These are phyloP conservation scores for Bedellia somnulentella DNA, from an alignment of 2,888 invertebrate species.

Conservation along the genomic window DNA sequence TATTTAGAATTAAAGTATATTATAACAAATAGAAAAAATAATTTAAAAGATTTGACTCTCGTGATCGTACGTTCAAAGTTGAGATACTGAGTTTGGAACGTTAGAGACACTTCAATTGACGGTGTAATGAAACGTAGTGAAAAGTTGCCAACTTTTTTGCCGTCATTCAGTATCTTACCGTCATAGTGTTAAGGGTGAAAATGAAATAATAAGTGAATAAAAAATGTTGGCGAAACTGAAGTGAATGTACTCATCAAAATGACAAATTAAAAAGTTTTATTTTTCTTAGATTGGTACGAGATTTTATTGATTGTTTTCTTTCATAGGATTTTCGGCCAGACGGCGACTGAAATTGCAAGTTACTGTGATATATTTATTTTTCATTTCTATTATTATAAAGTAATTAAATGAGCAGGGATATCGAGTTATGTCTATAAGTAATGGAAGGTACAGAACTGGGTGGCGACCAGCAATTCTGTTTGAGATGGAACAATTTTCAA, in stretches of 20 bases:
- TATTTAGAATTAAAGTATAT: too few species aligned
- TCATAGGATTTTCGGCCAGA: slow-evolving; percentile 62
- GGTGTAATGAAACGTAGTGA: slow-evolving; percentile 36
- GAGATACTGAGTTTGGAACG: too few species aligned
- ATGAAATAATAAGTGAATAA: background rate
- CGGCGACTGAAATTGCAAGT: slow-evolving; percentile 62
- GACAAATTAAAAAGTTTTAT: slow-evolving; percentile 63
- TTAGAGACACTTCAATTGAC: too few species aligned
- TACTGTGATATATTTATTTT: slow-evolving; percentile 63
- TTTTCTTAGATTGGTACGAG: slow-evolving; percentile 62
- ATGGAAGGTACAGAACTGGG: slow-evolving; percentile 64
- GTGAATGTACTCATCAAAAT: slow-evolving; percentile 59
- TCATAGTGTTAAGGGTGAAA: background rate
- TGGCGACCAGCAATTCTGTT: slow-evolving; percentile 84
- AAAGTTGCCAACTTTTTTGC: background rate
- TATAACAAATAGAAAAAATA: too few species aligned
- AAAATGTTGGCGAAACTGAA: slow-evolving; percentile 17
- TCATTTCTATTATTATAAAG: slow-evolving; percentile 58
- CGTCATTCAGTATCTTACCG: background rate
- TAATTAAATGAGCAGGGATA: slow-evolving; percentile 62
- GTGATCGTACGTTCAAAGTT: too few species aligned
- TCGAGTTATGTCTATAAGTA: slow-evolving; percentile 63
- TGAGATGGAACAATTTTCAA: slow-evolving; percentile 89
- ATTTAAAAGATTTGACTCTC: too few species aligned
- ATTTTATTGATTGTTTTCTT: slow-evolving; percentile 65